Evolutionary conservation across 2,888 invertebrate genomes (phyloP).

Genomic region (Sisyra nigra): DNA sequence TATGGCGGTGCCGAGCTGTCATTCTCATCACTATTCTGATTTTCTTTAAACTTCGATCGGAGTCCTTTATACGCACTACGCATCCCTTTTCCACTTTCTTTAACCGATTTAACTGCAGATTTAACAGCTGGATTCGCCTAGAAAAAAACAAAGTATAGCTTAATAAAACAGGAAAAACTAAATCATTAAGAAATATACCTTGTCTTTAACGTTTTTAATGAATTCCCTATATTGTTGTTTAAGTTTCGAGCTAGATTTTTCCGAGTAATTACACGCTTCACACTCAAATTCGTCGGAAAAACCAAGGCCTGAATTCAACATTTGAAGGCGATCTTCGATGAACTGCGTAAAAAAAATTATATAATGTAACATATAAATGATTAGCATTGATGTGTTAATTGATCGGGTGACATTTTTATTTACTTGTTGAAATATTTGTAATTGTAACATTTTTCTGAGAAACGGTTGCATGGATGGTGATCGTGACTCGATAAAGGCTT

Average conservation of each 20-base stretch:
- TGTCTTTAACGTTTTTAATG: conserved; percentile 59
- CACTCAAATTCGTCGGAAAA: conserved; percentile 92
- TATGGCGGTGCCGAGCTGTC: conserved; percentile 15
- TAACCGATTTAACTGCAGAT: conserved; percentile 81
- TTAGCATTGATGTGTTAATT: background rate
- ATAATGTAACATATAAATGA: conserved; percentile 3
- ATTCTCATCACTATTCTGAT: conserved; percentile 20
- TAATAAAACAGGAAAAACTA: background rate
- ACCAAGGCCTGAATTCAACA: conserved; percentile 83
- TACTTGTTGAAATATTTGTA: conserved; percentile 91
- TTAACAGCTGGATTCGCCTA: conserved; percentile 90
- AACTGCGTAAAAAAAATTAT: conserved; percentile 39
- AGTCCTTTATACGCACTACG: conserved; percentile 65
- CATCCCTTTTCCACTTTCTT: conserved; percentile 57
- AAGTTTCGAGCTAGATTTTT: conserved; percentile 43
- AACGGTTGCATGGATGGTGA: conserved; percentile 76
- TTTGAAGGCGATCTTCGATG: conserved; percentile 82
- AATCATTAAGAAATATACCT: conserved; percentile 2
- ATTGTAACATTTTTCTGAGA: conserved; percentile 73
- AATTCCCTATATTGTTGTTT: conserved; percentile 66
- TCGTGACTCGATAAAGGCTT: conserved; percentile 76
- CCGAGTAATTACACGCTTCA: conserved; percentile 59
- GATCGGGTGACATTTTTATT: background rate
- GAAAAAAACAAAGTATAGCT: conserved; percentile 24
- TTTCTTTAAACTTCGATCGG: conserved; percentile 41